A percentile compares a stretch with the other conserved stretches of the same genome.
Conservation (phyloP, 1,140 invertebrate genomes). For the Venturia canescens region DNA sequence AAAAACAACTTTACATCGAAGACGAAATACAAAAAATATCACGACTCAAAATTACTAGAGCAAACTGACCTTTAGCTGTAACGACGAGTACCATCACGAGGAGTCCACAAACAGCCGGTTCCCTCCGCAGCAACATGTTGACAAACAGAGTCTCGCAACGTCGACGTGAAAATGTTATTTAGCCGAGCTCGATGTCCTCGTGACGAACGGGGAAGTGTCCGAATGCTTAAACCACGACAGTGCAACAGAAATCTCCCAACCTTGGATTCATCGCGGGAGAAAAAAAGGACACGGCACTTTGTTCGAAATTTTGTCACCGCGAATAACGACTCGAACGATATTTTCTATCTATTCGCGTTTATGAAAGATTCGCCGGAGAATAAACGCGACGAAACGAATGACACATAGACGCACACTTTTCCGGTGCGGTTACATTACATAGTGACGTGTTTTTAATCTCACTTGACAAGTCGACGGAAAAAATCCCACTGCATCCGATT, state of each 20-base stretch:
- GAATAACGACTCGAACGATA: not conserved
- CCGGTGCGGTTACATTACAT: slow-evolving; percentile 1
- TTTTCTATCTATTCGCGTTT: not conserved
- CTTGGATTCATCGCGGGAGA: not conserved
- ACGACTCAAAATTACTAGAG: not conserved
- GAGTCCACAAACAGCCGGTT: not conserved
- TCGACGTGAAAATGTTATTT: not conserved
- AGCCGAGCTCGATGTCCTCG: not conserved
- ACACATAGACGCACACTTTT: not conserved
- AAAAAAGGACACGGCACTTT: not conserved
- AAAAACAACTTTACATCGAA: too few relatives aligned
- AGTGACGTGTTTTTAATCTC: not conserved
- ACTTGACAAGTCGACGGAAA: not conserved
- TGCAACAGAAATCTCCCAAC: not conserved
- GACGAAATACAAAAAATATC: too few relatives aligned
- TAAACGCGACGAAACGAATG: not conserved
- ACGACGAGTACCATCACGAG: slow-evolving; percentile 9
- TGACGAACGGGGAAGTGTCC: not conserved
- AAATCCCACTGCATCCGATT: slow-evolving; percentile 7
- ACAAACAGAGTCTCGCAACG: not conserved
- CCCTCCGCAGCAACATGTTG: not conserved
- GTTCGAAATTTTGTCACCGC: not conserved
- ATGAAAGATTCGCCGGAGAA: not conserved
- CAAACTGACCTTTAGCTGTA: slow-evolving; percentile 29
- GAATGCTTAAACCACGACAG: not conserved